Conservation (phyloP, 1,140 invertebrate species). For the Andricus grossulariae region DNA sequence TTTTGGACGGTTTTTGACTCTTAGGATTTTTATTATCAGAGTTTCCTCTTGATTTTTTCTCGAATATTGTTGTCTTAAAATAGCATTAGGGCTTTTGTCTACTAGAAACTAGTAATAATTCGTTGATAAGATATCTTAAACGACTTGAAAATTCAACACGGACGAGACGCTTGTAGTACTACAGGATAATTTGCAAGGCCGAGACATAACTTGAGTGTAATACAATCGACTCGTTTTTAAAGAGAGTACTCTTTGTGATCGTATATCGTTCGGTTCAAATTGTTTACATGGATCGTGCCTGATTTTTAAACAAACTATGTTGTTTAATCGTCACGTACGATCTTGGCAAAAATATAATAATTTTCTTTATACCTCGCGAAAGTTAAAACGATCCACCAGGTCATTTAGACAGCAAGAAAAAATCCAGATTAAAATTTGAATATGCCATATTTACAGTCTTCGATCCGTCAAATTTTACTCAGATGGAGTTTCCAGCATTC, state of each 20-base stretch:
- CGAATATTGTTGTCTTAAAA: background rate
- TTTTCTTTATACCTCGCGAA: background rate
- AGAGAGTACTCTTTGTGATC: slow-evolving; percentile 38
- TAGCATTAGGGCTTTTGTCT: background rate
- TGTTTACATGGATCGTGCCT: slow-evolving; percentile 64
- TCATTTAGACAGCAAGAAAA: too few species aligned
- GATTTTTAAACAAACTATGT: slow-evolving; percentile 62
- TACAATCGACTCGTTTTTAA: slow-evolving; percentile 53
- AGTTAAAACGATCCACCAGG: too few species aligned
- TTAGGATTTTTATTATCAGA: too few species aligned
- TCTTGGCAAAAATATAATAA: background rate
- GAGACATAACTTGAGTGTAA: slow-evolving; percentile 49
- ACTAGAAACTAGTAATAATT: background rate
- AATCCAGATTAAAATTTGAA: too few species aligned
- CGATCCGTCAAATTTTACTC: too few species aligned
- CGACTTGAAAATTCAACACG: slow-evolving; percentile 19
- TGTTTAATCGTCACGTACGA: slow-evolving; percentile 66
- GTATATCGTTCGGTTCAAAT: slow-evolving; percentile 52
- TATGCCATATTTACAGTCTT: too few species aligned
- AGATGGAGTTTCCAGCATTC: too few species aligned
- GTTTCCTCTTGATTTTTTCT: too few species aligned
- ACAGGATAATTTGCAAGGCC: slow-evolving; percentile 21
- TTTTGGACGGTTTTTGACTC: too few species aligned
- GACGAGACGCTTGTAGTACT: slow-evolving; percentile 8
- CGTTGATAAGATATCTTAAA: slow-evolving; percentile 32